Conservation (phyloP, 2,888 invertebrate species). For the Leucania comma region DNA sequence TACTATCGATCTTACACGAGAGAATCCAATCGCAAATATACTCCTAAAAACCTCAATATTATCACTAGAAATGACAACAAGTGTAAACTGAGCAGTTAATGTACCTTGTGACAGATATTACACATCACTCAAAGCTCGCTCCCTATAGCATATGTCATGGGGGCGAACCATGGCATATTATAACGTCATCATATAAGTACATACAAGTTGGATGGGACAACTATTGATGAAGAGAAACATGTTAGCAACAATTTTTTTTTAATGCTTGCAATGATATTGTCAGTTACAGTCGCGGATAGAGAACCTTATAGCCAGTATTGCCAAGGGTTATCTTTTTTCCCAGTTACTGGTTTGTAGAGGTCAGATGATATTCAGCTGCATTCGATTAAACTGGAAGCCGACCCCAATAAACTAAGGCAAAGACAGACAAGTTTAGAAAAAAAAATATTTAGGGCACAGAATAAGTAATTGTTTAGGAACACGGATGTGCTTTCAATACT, state of each 20-base stretch:
- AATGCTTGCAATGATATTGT: neutral
- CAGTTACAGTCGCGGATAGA: too few relatives aligned
- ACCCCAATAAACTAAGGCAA: too few relatives aligned
- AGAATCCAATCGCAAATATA: too few relatives aligned
- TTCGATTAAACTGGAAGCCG: too few relatives aligned
- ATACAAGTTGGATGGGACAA: neutral
- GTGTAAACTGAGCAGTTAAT: conserved; percentile 13
- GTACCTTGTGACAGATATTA: conserved; percentile 17
- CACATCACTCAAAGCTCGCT: conserved; percentile 16
- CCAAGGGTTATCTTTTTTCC: too few relatives aligned
- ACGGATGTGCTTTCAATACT: neutral
- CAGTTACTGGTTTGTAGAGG: too few relatives aligned
- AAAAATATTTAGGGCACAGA: too few relatives aligned
- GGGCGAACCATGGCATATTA: conserved; percentile 10
- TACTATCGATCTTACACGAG: too few relatives aligned
- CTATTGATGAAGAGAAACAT: neutral
- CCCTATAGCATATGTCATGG: too few relatives aligned
- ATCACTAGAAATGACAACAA: conserved; percentile 11
- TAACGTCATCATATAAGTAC: conserved; percentile 6
- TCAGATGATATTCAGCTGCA: too few relatives aligned
- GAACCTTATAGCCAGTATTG: too few relatives aligned
- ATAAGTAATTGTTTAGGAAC: too few relatives aligned
- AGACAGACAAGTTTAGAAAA: neutral
- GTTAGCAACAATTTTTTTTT: neutral
- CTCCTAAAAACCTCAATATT: neutral